Percentiles rank a stretch among this genome's conserved stretches.
phyloP scores from a whole-genome alignment of 2,888 invertebrate species.

The Gandaritis pyraliata region DNA sequence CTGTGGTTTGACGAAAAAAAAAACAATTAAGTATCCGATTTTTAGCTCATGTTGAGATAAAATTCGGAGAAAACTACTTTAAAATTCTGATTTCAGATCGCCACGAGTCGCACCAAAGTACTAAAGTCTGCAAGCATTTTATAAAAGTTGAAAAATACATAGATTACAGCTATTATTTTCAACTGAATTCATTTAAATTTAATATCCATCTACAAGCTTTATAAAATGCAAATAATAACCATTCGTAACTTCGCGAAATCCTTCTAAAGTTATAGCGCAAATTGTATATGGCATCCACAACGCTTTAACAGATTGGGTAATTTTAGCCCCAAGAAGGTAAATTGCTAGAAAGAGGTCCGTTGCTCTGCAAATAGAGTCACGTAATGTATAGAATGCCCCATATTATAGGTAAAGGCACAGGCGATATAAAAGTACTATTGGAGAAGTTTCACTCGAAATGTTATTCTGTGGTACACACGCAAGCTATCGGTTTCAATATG shows the following conservation, averaged over 20 bases:
- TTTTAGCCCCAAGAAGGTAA: conserved; percentile 65
- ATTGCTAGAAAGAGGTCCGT: conserved; percentile 67
- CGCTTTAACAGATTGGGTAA: conserved; percentile 64
- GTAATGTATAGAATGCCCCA: conserved; percentile 68
- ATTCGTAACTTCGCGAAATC: conserved; percentile 44
- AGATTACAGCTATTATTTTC: background rate
- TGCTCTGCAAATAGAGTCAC: conserved; percentile 76
- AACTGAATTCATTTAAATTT: background rate
- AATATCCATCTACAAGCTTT: conserved; percentile 20
- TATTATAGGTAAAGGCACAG: conserved; percentile 52
- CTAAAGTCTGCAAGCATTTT: no score
- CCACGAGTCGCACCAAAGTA: no score
- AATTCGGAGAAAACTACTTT: no score
- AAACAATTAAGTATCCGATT: no score
- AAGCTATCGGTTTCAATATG: no score
- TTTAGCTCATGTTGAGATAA: no score
- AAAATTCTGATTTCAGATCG: conserved; percentile 3
- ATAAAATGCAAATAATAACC: conserved; percentile 48
- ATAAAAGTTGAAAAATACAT: no score
- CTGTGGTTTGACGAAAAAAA: no score
- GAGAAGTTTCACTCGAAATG: conserved; percentile 16
- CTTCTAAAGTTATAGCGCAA: conserved; percentile 54
- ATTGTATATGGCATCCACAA: conserved; percentile 60
- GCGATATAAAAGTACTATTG: conserved; percentile 28
- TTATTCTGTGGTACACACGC: background rate